Evolutionary conservation across 2,797 vertebrate genomes (phyloP), one percentile per base, ranked within the genome.

Genomic region (Hoplostethus atlanticus): DNA sequence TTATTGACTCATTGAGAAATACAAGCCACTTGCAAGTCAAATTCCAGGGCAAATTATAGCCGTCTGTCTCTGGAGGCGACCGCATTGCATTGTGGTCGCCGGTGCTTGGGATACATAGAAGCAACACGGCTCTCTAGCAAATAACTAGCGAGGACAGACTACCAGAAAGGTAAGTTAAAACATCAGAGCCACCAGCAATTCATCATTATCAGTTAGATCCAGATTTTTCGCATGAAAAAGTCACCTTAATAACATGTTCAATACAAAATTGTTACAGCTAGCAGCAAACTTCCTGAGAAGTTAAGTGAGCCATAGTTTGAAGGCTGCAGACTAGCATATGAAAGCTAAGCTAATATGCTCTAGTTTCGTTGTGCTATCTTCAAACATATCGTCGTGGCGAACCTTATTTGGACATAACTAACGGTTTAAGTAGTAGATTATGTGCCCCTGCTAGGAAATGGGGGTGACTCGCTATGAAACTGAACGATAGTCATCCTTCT

Each of bases 41-140:
- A 42, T 12, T 36, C 5, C 34, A 36, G 34, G 34, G 34, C 34
- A 36, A 36, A 36, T 4, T 36, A 7, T 2, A 8, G 1, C 34
- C 34, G 6, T 36, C 6, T 6, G 34, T 6, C 3, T 36, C 34
- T 28, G 15, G 28, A 48, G 0, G 1, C 38, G 0, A 4, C 0
- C 76, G 82, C 79, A 5, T 31, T 84, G 89, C 82, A 86, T 91
- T 89, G 68, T 89, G 87, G 86, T 74, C 58, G 34, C 86, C 79
- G 81, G 81, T 75, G 71, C 0, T 8, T 38, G 0, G 0, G 12
- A 42, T 40, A n/a, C 6, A 46, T 68, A 12, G 40, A 70, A 85
- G 85, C 67, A 56, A 77, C 84, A 87, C 17, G 1, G 31, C 38
- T 62, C 3, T 51, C 0, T 11, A 1, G 5, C 31, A 12, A 3